Conservation (phyloP, 2,888 invertebrate species). For the Patella depressa region DNA sequence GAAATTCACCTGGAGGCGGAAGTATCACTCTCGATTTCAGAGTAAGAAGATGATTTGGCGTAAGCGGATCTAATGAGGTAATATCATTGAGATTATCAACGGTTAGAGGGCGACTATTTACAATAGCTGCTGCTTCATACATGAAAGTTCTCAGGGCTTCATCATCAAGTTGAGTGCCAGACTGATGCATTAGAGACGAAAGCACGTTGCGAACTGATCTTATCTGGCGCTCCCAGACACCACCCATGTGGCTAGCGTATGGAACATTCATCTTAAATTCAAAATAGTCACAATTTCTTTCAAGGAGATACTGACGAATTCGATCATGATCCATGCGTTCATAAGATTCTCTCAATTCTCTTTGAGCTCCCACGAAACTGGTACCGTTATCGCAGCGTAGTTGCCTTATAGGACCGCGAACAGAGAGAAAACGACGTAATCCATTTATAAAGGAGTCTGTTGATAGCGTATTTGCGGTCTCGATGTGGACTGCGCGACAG, state of each 20-base stretch:
- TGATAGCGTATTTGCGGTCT: constrained; percentile 36
- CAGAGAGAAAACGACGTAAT: constrained; percentile 13
- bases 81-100: background rate
- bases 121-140: constrained; percentile 32
- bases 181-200: constrained; percentile 24
- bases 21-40: constrained; percentile 23
- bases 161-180: constrained; percentile 27
- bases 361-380: background rate
- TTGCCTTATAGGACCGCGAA: constrained; percentile 38
- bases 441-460: constrained; percentile 44
- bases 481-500: constrained; percentile 59
- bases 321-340: constrained; percentile 32
- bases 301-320: constrained; percentile 23
- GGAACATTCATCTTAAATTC: constrained; percentile 44
- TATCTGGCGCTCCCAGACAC: constrained; percentile 51
- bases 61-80: constrained; percentile 23
- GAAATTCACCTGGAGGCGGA: constrained; percentile 34
- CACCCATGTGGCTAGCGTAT: constrained; percentile 47
- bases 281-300: constrained; percentile 29
- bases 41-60: constrained; percentile 31
- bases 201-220: constrained; percentile 40
- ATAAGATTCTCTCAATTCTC: background rate
- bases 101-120: constrained; percentile 37
- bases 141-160: constrained; percentile 33
- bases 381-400: constrained; percentile 31